Evolutionary conservation across 2,888 invertebrate species (phyloP), one percentile per base, ranked within the genome.

Genomic region (Chirona hameri): DNA sequence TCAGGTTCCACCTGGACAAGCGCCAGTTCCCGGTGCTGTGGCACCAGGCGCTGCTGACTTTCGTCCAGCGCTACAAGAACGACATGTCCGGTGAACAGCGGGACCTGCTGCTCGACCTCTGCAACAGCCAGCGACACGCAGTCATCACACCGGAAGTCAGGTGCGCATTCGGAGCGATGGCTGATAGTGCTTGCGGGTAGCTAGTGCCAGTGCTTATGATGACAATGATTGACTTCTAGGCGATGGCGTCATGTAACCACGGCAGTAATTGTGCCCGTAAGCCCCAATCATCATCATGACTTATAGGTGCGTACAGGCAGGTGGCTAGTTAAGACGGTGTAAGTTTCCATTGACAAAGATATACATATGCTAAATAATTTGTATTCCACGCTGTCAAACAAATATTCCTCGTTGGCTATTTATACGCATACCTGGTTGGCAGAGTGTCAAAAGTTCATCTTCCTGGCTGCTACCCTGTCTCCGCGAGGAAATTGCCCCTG

Each of bases 1-100:
- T 24, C 76, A 85, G 84, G 81, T 85, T 85, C 81, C 83, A 84
- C 88, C 90, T 90, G 85, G 98, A 98, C 87, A 89, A 90, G 81
- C 91, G 97, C 83, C 92, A 92, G 85, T 90, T 99, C 87, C 99
- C 99, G 0, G 97, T 99, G 9, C 88, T 99, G 83, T 99, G 99
- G 99, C 98, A 99, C 89, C 99, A 99, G 88, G 92, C 96, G 76
- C 90, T 99, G 69, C 89, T 99, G 82, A 94, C 97, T 10, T 98
- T 99, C 90, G 94, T 94, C 0, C 97, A 99, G 89, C 91, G 97
- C 81, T 99, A 99, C 89, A 98, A 98, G 89, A 93, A 94, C 83
- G 97, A 98, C 88, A 93, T 99, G 85, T 96, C 96, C 69, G 91
- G 93, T 3, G 98, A 99, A 86, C 99, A 99, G 89, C 93, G 93